Evolutionary conservation across 2,797 vertebrate genomes (phyloP).

Genomic region (Cyprinodon diabolis): DNA sequence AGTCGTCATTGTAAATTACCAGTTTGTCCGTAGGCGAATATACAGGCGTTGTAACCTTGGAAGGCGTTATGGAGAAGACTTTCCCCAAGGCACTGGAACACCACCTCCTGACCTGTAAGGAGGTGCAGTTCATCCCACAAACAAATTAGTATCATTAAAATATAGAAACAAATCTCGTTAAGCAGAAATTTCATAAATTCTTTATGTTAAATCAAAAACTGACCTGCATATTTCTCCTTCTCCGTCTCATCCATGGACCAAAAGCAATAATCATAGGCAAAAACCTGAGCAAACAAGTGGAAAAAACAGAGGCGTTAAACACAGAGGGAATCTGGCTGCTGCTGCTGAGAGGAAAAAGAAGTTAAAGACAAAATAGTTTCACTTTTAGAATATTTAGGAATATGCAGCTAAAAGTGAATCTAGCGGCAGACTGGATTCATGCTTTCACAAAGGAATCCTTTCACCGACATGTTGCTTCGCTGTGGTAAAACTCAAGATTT

Average conservation of each 20-base stretch:
- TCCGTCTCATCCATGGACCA: conserved; percentile 98
- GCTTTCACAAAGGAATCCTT: not conserved
- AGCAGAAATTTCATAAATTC: not conserved
- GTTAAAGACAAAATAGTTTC: not conserved
- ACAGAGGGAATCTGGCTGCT: not conserved
- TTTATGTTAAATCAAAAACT: conserved; percentile 16
- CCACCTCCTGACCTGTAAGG: conserved; percentile 91
- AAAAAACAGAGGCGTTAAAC: conserved; percentile 7
- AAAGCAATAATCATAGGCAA: conserved; percentile 98
- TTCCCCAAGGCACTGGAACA: conserved; percentile 98
- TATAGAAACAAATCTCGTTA: not conserved
- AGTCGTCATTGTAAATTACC: conserved; percentile 75
- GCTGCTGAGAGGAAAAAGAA: not conserved
- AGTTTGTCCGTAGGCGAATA: conserved; percentile 98
- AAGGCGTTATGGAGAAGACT: conserved; percentile 97
- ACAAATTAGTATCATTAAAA: not conserved
- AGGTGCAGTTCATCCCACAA: not conserved
- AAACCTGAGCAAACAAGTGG: conserved; percentile 79
- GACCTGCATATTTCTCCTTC: conserved; percentile 93
- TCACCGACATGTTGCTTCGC: not conserved
- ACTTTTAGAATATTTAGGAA: not conserved
- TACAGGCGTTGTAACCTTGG: conserved; percentile 97
- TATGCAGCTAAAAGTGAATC: not conserved
- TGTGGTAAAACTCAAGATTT: not conserved
- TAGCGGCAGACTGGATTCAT: not conserved